Conservation (phyloP, 1,140 invertebrate species). For the Eriosoma lanigerum region DNA sequence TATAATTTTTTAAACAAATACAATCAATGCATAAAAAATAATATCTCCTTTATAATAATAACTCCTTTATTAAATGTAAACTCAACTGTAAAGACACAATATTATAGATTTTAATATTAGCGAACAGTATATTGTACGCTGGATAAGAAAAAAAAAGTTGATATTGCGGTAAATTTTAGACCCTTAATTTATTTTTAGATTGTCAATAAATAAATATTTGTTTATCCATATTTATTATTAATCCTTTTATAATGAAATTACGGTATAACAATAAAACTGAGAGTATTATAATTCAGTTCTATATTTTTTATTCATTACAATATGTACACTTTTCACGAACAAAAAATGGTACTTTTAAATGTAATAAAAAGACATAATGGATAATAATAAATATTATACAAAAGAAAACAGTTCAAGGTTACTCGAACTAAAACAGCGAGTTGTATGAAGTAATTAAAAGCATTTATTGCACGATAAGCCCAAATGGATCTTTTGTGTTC, state of each 20-base stretch:
- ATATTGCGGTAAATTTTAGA: no score
- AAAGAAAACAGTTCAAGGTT: background rate
- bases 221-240: background rate
- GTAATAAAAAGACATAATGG: background rate
- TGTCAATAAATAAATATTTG: background rate
- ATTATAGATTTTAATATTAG: no score
- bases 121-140: no score
- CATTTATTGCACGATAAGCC: background rate
- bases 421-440: background rate
- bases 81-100: no score
- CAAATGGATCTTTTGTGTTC: background rate
- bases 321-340: background rate
- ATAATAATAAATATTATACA: background rate
- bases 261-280: background rate
- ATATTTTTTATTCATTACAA: background rate
- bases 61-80: no score
- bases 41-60: no score
- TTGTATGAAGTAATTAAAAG: background rate
- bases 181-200: no score
- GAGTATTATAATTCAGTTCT: slow-evolving; percentile 3
- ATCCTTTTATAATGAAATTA: background rate
- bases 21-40: no score
- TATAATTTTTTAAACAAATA: no score
- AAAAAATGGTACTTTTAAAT: background rate
- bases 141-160: no score